Percentiles rank a stretch among this genome's conserved stretches.
Evolutionary conservation across 2,797 vertebrate species (phyloP).

Genomic region (Schizopygopsis pylzovi): DNA sequence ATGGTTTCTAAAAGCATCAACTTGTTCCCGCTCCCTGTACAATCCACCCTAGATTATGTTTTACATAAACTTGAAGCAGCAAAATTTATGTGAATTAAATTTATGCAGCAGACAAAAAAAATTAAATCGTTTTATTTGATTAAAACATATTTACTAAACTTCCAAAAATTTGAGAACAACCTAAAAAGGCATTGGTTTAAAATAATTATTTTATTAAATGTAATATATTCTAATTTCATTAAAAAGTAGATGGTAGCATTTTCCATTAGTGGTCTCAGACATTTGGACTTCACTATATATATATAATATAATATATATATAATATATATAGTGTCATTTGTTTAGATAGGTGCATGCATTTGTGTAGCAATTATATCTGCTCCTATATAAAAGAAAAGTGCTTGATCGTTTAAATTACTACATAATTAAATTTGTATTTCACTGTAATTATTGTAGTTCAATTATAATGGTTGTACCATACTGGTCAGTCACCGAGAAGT

Average conservation of each 20-base stretch:
- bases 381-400: not conserved
- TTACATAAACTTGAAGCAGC: not conserved
- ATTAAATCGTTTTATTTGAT: constrained; percentile 7
- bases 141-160: not conserved
- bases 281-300: not conserved
- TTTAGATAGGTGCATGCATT: constrained; percentile 28
- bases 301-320: not conserved
- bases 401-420: not conserved
- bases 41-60: not conserved
- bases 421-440: not conserved
- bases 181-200: not conserved
- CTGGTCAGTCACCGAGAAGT: not conserved
- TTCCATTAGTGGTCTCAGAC: not conserved
- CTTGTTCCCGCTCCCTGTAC: not conserved
- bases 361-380: not conserved
- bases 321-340: not conserved
- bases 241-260: not conserved
- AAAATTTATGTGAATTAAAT: not conserved
- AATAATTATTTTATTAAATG: not conserved
- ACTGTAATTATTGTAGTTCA: constrained; percentile 12
- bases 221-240: not conserved
- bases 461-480: not conserved
- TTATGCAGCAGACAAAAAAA: not conserved
- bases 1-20: constrained; percentile 4
- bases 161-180: not conserved